Conservation (phyloP, 2,113 vertebrate species). For the Theristicus caerulescens region DNA sequence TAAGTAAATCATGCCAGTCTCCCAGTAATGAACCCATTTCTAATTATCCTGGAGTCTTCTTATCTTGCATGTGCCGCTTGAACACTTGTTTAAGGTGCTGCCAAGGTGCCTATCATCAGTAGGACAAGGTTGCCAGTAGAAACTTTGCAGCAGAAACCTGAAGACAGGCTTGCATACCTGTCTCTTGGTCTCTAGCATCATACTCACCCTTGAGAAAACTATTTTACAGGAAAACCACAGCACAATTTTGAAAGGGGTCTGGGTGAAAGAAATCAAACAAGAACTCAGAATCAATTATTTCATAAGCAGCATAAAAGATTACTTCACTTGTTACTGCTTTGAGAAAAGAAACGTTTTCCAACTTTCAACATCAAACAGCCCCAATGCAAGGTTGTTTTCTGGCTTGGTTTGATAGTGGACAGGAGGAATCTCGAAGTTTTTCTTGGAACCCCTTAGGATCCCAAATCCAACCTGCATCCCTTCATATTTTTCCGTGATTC, state of each 20-base stretch:
- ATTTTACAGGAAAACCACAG: not conserved
- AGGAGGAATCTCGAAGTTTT: not conserved
- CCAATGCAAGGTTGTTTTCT: not conserved
- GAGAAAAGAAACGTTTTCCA: not conserved
- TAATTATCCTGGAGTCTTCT: slow-evolving; percentile 15
- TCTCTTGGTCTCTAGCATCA: not conserved
- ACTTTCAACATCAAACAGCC: not conserved
- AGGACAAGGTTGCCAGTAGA: not conserved
- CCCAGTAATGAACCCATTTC: not conserved
- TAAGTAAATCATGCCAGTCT: not conserved
- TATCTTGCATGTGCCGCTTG: not conserved
- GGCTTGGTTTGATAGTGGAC: not conserved
- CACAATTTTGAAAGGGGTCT: not conserved
- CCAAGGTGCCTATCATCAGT: not conserved
- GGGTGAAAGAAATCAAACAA: not conserved
- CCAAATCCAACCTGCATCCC: not conserved
- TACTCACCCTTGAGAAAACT: not conserved
- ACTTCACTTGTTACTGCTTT: not conserved
- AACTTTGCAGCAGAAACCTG: not conserved
- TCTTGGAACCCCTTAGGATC: not conserved
- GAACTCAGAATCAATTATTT: not conserved
- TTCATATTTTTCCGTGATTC: not conserved
- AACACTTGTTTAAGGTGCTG: not conserved
- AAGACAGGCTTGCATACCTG: not conserved
- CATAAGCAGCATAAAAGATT: not conserved